These are phyloP conservation scores for Labroides dimidiatus DNA, from an alignment of 2,797 vertebrate species.

Conservation along the genomic window DNA sequence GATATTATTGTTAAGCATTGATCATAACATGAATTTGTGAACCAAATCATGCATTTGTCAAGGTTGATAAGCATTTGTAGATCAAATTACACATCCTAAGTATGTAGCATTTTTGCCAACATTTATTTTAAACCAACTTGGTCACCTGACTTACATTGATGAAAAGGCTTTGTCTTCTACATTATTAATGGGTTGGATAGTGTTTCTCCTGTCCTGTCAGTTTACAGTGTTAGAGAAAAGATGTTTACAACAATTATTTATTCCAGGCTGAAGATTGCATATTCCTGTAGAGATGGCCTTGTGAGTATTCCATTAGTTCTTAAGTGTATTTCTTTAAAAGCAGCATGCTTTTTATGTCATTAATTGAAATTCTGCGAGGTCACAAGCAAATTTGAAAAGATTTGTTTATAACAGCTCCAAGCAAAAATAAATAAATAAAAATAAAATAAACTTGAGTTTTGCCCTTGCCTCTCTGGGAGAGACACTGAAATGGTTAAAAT, in stretches of 20 bases:
- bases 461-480: constrained; percentile 58
- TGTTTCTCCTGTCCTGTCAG: constrained; percentile 12
- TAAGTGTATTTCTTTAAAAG: constrained; percentile 54
- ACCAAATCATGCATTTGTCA: too few relatives aligned
- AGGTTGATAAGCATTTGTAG: too few relatives aligned
- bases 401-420: constrained; percentile 77
- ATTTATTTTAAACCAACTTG: not conserved
- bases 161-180: not conserved
- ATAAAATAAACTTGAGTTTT: constrained; percentile 70
- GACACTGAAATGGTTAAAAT: constrained; percentile 56
- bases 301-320: constrained; percentile 36
- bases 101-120: not conserved
- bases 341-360: constrained; percentile 60
- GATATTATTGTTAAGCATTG: too few relatives aligned
- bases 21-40: too few relatives aligned
- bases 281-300: constrained; percentile 41
- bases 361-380: constrained; percentile 77
- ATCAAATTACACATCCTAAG: too few relatives aligned
- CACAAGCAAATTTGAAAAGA: constrained; percentile 71
- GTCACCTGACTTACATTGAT: not conserved
- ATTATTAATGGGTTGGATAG: not conserved
- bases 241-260: constrained; percentile 3
- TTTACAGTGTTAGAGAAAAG: not conserved
- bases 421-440: constrained; percentile 66
- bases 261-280: not conserved